Evolutionary conservation across 2,888 invertebrate genomes (phyloP).

Genomic region (Pegoplata infirma): DNA sequence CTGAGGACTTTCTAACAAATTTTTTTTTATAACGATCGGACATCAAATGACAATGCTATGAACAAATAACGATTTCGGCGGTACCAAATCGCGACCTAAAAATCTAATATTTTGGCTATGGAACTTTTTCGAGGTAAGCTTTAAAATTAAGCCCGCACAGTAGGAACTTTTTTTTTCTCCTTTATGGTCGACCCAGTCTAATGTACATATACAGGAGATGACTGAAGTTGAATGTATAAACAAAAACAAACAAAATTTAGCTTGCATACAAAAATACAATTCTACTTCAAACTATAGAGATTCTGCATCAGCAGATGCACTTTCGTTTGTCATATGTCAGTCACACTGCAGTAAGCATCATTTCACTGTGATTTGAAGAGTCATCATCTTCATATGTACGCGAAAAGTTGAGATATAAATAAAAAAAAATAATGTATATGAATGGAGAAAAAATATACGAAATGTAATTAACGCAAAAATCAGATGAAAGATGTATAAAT

Average conservation of each 20-base stretch:
- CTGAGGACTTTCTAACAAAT: no score
- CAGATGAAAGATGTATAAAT: not conserved
- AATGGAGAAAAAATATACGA: not conserved
- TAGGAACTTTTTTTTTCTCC: no score
- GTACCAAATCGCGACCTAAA: no score
- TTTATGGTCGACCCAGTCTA: no score
- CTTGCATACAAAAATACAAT: slow-evolving; percentile 30
- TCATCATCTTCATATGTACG: slow-evolving; percentile 28
- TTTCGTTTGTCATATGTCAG: slow-evolving; percentile 65
- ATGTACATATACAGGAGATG: not conserved
- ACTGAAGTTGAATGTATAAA: slow-evolving; percentile 7
- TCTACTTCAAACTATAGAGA: slow-evolving; percentile 29
- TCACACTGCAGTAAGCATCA: slow-evolving; percentile 57
- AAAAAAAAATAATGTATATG: slow-evolving; percentile 3
- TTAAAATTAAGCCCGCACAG: no score
- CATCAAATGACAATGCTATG: no score
- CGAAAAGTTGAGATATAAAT: slow-evolving; percentile 26
- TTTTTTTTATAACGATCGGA: no score
- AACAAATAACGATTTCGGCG: no score
- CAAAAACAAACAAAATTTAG: slow-evolving; percentile 22
- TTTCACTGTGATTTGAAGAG: slow-evolving; percentile 58
- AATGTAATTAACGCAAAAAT: slow-evolving; percentile 50
- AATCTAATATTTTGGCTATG: no score
- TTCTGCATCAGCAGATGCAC: slow-evolving; percentile 54
- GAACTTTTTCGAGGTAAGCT: no score